These are phyloP conservation scores for Boleophthalmus pectinirostris DNA, from an alignment of 2,113 vertebrate species.

Conservation along the genomic window DNA sequence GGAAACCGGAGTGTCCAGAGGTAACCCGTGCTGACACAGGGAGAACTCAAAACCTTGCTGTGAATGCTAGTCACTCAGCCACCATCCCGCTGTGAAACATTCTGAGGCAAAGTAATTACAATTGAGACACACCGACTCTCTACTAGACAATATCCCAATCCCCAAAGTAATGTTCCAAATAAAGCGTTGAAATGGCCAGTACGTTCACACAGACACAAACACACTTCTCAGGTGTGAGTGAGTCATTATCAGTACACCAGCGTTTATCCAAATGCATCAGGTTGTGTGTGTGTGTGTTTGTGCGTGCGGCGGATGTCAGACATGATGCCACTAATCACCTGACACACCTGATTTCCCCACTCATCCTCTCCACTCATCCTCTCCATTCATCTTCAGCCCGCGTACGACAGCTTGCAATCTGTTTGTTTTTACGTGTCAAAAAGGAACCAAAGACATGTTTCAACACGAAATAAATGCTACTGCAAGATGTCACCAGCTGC, in stretches of 20 bases:
- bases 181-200: not conserved
- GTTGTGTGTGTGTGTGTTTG: conserved; percentile 26
- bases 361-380: conserved; percentile 64
- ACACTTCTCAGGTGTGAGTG: not conserved
- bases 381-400: conserved; percentile 57
- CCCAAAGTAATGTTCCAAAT: not conserved
- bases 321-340: conserved; percentile 66
- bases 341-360: conserved; percentile 69
- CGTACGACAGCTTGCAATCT: conserved; percentile 68
- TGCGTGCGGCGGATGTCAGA: conserved; percentile 51
- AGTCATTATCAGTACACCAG: conserved; percentile 17
- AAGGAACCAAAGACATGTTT: conserved; percentile 70
- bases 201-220: not conserved
- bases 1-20: too few relatives aligned
- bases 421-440: conserved; percentile 72
- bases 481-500: conserved; percentile 74
- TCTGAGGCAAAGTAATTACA: too few relatives aligned
- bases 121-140: too few relatives aligned
- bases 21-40: too few relatives aligned
- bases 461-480: conserved; percentile 68
- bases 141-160: too few relatives aligned
- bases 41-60: too few relatives aligned
- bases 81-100: too few relatives aligned
- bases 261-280: conserved; percentile 44
- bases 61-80: too few relatives aligned